These are phyloP conservation scores for Sylvia atricapilla DNA, from an alignment of 2,113 vertebrate genomes.

Conservation along the genomic window DNA sequence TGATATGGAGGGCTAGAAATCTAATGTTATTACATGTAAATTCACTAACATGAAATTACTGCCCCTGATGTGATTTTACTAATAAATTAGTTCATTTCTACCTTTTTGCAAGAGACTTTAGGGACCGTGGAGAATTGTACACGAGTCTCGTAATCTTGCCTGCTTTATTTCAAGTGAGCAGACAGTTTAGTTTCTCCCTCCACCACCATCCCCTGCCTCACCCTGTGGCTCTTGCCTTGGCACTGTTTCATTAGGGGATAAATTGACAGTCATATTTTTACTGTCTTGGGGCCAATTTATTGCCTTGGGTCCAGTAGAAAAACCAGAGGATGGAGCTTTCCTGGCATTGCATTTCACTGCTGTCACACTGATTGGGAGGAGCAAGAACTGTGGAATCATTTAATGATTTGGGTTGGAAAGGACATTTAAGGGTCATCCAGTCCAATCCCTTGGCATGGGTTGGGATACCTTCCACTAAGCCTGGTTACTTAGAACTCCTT, in stretches of 20 bases:
- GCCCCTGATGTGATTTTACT: conserved; percentile 86
- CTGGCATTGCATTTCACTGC: neutral
- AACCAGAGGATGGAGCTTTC: neutral
- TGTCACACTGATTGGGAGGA: neutral
- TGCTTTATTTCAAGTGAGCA: conserved; percentile 65
- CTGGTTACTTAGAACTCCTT: neutral
- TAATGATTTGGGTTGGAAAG: neutral
- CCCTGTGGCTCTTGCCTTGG: neutral
- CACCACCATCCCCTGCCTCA: neutral
- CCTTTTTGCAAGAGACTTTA: conserved; percentile 79
- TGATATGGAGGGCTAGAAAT: conserved; percentile 75
- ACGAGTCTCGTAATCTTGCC: conserved; percentile 57
- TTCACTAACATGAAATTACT: conserved; percentile 90
- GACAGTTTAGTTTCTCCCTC: conserved; percentile 34
- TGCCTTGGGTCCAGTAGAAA: neutral
- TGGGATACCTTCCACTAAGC: neutral
- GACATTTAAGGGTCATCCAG: neutral
- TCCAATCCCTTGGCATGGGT: neutral
- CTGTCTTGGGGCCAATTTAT: neutral
- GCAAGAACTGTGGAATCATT: neutral
- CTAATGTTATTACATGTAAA: conserved; percentile 90
- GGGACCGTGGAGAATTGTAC: conserved; percentile 79
- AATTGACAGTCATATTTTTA: neutral
- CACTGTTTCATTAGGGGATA: conserved; percentile 39
- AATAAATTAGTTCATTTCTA: conserved; percentile 87